Evolutionary conservation across 2,888 invertebrate species (phyloP), one percentile per base, ranked within the genome.

Genomic region (Pantelozetes paolii): DNA sequence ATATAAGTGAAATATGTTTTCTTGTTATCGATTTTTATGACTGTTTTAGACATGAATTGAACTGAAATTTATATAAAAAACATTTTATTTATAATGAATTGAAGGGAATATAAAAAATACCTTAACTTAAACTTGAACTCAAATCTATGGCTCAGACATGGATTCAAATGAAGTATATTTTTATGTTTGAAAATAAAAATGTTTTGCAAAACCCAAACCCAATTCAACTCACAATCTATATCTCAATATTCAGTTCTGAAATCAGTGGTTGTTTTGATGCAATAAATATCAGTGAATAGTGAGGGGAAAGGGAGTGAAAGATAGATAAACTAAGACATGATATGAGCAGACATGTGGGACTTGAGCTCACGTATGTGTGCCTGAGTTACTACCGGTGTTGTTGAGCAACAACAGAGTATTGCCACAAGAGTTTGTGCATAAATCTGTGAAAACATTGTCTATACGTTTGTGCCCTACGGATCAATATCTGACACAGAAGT

Each of bases 291-390:
- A 69, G 11, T 36, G 23, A 69, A 64, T 64, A 32, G n/a, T 30
- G 15, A 30, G 59, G n/a, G 28, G 36, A 36, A 45, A 45, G 45
- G 18, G 36, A 36, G 36, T 36, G 36, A 32, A 20, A 69, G 5
- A 69, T 26, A 45, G 69, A 42, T 69, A 69, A 69, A 69, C 15
- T 69, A 23, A 69, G 69, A 40, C 45, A 20, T 69, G 69, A 69
- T 69, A 42, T 40, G 42, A 42, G 45, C 26, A 69, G 69, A 69
- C 69, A 69, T 42, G 45, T 42, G 69, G 69, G 26, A 69, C 36
- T 69, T 20, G 40, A 26, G 23, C 26, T 45, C 69, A 69, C 42
- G 45, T 42, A 69, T 40, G 20, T 26, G 26, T 20, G 23, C 18
- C 26, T 20, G 11, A 36, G n/a, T 64, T 20, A 2, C 13, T 59